These are phyloP conservation scores for Chirona hameri DNA, from an alignment of 2,888 invertebrate species.

Conservation along the genomic window DNA sequence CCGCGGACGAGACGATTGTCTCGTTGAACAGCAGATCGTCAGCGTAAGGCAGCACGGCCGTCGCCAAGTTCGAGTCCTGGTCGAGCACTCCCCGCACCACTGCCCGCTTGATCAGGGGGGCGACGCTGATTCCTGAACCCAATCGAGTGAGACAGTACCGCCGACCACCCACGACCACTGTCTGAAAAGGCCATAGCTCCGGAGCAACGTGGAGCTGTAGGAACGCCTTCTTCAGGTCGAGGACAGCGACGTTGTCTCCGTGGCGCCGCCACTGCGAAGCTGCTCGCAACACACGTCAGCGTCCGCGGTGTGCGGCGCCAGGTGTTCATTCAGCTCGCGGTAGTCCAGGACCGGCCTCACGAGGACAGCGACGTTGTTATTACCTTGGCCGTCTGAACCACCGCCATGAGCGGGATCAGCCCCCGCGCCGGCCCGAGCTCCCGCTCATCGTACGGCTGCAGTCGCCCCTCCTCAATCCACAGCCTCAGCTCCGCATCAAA, in stretches of 20 bases:
- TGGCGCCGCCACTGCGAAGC: conserved; percentile 27
- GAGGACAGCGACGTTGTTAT: no score
- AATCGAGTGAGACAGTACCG: conserved; percentile 32
- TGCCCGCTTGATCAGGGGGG: conserved; percentile 26
- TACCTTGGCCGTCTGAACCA: not conserved
- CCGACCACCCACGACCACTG: conserved; percentile 10
- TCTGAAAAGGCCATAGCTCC: conserved; percentile 28
- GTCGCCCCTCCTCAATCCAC: not conserved
- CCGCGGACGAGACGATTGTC: conserved; percentile 6
- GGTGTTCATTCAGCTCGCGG: conserved; percentile 27
- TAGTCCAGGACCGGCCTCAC: conserved; percentile 33
- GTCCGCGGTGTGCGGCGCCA: conserved; percentile 25
- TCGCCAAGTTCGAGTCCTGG: not conserved
- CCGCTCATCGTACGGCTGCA: not conserved
- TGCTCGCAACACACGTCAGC: conserved; percentile 10
- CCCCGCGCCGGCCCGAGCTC: not conserved
- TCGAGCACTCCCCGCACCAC: not conserved
- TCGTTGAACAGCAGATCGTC: conserved; percentile 33
- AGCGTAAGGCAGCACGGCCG: not conserved
- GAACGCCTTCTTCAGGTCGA: conserved; percentile 28
- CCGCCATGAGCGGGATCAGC: not conserved
- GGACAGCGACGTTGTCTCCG: not conserved
- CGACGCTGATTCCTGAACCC: conserved; percentile 31
- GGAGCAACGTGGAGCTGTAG: conserved; percentile 29
- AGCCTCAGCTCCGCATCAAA: not conserved